Conservation (phyloP, 2,888 invertebrate species). For the Tanytarsus gracilentus region DNA sequence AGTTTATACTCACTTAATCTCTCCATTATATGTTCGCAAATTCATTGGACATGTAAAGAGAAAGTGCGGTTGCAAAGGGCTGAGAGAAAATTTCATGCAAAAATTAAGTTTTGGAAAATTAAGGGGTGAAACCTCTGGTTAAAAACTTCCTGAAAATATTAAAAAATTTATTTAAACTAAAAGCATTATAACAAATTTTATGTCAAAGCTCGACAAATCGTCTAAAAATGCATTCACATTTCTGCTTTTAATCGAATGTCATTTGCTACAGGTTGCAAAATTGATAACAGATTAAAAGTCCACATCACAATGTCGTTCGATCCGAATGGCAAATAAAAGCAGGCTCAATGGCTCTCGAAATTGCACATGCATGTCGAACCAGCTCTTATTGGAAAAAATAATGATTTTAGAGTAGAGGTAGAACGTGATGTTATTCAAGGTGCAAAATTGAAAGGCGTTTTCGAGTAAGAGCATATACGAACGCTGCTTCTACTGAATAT, state of each 20-base stretch:
- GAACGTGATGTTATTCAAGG: neutral
- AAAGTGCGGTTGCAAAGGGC: too few relatives aligned
- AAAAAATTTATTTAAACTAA: too few relatives aligned
- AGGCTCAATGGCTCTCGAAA: neutral
- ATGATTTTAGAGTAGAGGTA: neutral
- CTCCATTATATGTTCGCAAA: too few relatives aligned
- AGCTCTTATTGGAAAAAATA: neutral
- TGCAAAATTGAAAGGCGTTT: too few relatives aligned
- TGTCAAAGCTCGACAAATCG: neutral
- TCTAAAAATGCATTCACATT: neutral
- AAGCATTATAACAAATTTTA: neutral
- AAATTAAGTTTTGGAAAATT: neutral
- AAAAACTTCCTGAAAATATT: too few relatives aligned
- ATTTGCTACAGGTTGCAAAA: slow-evolving; percentile 25
- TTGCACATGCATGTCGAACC: neutral
- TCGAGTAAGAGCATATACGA: too few relatives aligned
- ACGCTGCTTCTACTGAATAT: too few relatives aligned
- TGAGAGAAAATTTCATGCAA: too few relatives aligned
- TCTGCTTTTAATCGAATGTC: neutral
- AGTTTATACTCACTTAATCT: too few relatives aligned
- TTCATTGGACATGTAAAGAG: too few relatives aligned
- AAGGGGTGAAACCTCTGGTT: too few relatives aligned
- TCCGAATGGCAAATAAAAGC: neutral
- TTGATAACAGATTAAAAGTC: slow-evolving; percentile 26
- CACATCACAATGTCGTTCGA: neutral